Evolutionary conservation across 2,888 invertebrate species (phyloP).

Genomic region (Rhodophaea formosa): DNA sequence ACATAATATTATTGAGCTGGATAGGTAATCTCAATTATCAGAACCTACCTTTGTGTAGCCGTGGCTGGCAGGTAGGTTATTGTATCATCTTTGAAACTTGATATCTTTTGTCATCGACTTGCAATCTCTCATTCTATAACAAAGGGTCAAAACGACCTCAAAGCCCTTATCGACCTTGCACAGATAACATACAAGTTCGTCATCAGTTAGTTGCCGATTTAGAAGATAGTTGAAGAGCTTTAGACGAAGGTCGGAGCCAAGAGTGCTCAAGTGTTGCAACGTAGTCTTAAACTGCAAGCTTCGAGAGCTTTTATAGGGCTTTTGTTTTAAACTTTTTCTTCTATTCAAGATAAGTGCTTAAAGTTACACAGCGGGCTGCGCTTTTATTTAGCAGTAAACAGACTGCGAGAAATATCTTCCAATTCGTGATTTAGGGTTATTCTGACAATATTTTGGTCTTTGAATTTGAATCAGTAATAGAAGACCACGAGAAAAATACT

Average conservation of each 20-base stretch:
- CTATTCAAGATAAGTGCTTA: not conserved
- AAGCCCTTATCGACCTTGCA: not conserved
- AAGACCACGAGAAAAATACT: too few relatives aligned
- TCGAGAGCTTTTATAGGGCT: not conserved
- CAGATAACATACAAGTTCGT: not conserved
- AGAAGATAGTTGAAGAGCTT: not conserved
- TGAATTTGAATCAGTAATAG: too few relatives aligned
- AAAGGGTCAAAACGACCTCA: not conserved
- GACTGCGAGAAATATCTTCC: not conserved
- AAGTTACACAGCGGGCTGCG: not conserved
- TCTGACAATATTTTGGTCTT: too few relatives aligned
- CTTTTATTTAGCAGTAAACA: not conserved
- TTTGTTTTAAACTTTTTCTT: not conserved
- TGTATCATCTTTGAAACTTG: not conserved
- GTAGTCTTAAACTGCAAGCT: slow-evolving; percentile 5
- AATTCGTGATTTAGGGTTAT: too few relatives aligned
- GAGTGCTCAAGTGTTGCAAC: not conserved
- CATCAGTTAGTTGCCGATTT: not conserved
- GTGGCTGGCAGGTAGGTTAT: too few relatives aligned
- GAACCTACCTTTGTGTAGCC: too few relatives aligned
- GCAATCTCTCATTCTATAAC: not conserved
- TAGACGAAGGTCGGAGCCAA: not conserved
- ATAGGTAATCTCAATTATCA: too few relatives aligned
- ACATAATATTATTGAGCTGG: too few relatives aligned
- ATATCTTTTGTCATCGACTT: not conserved